Base-by-base conservation (phyloP, 2,888 invertebrate genomes). In the Orchestes rusci region DNA sequence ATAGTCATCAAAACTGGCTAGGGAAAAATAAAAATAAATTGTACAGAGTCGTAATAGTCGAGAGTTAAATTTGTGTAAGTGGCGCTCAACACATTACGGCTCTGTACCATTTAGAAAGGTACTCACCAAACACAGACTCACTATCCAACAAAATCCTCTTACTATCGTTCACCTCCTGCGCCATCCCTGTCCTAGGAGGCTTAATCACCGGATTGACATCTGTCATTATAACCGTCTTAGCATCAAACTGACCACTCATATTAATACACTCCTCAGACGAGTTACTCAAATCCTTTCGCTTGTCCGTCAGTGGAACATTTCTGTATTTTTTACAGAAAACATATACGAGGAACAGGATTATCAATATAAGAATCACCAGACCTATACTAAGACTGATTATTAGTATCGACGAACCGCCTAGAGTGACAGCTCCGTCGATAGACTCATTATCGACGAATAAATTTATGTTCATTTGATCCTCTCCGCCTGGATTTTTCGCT, bases 121-220 rank as follows among this genome's bases (percentile, higher is more conserved):
- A 16, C 17, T 41, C 16, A 41, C 41, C 41, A 16, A 41, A 41
- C 8, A 41, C 41, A n/a, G 41, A 85, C 65, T 86, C 87, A 68
- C 75, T 80, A 70, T 87, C 87, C 65, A 87, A 74, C 56, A 88
- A 73, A 53, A 84, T 88, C 64, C 83, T 80, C 65, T 87, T 88
- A 51, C 83, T 73, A 64, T 89, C 89, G 47, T 84, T 84, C 69
- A 85, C 82, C 69, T 89, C 88, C 16, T 84, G 83, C 42, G 77
- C 77, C 47, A 87, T 86, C 48, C 86, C 74, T 47, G 86, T 74
- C 36, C 88, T 72, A 3, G 87, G 86, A 0, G 88, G 86, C 61
- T 90, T 89, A 45, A 84, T 83, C 13, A 89, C 83, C 0, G 88
- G 88, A 69, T 89, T 88, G 18, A 88, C 85, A 39, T 87, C 84